phyloP scores from a whole-genome alignment of 1,140 invertebrate genomes.

The Neoseiulus cucumeris region DNA sequence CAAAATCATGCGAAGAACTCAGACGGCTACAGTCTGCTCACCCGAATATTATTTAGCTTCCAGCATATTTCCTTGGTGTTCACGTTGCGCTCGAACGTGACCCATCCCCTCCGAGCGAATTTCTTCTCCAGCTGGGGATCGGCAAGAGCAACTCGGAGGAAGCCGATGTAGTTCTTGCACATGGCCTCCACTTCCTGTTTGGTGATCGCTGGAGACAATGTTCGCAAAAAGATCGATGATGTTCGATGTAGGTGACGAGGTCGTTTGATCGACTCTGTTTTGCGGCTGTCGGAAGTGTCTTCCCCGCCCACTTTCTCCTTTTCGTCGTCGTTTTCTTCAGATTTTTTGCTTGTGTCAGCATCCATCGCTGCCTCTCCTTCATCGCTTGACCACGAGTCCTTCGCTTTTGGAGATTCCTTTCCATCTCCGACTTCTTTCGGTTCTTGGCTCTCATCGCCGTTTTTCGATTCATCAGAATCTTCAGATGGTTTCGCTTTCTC shows the following conservation, averaged over 20 bases:
- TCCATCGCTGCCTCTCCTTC: constrained; percentile 28
- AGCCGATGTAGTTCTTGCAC: constrained; percentile 84
- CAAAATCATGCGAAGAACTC: not conserved
- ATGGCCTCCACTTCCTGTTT: constrained; percentile 93
- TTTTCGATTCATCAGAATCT: constrained; percentile 23
- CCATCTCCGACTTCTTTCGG: constrained; percentile 16
- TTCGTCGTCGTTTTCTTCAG: constrained; percentile 13
- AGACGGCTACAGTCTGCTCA: constrained; percentile 27
- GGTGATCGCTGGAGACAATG: constrained; percentile 82
- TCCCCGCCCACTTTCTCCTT: constrained; percentile 30
- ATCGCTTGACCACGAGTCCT: constrained; percentile 22
- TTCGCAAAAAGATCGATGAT: constrained; percentile 85
- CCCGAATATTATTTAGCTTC: constrained; percentile 86
- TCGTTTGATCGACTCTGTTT: constrained; percentile 17
- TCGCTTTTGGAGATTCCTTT: constrained; percentile 23
- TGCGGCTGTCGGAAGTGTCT: constrained; percentile 16
- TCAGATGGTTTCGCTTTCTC: constrained; percentile 24
- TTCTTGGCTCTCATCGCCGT: constrained; percentile 20
- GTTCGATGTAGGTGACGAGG: constrained; percentile 56
- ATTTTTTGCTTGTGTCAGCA: constrained; percentile 13
- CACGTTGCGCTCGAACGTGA: constrained; percentile 84
- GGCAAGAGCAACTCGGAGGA: constrained; percentile 81
- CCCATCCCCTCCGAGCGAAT: constrained; percentile 92
- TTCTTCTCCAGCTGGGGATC: constrained; percentile 85
- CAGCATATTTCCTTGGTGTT: constrained; percentile 99